Evolutionary conservation across 1,140 invertebrate genomes (phyloP).

Genomic region (Brachionus paranguensis): DNA sequence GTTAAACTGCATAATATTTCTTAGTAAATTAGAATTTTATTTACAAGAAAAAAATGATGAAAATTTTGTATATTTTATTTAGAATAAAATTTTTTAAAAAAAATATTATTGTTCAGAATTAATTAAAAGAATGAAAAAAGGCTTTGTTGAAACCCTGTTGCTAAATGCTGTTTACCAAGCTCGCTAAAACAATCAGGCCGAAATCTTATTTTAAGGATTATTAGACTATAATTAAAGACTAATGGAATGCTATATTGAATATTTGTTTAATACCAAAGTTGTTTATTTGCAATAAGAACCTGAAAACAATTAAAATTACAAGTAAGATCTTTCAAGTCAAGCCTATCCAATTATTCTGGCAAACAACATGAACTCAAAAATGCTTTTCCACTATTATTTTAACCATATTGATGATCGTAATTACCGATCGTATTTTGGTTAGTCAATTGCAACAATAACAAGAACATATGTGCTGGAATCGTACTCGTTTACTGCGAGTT

Average conservation of each 20-base stretch:
- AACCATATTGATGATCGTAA: conserved; percentile 13
- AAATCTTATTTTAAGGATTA: neutral
- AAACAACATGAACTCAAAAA: neutral
- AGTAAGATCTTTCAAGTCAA: conserved; percentile 16
- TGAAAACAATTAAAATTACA: neutral
- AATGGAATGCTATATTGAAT: conserved; percentile 2
- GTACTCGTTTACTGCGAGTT: neutral
- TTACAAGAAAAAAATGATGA: no score
- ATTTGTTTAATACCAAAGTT: neutral
- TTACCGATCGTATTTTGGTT: neutral
- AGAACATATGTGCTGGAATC: neutral
- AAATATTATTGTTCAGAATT: no score
- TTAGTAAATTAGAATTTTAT: no score
- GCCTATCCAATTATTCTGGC: conserved; percentile 18
- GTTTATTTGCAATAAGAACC: neutral
- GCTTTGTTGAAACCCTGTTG: no score
- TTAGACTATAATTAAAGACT: neutral
- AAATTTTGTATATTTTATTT: no score
- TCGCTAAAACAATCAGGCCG: neutral
- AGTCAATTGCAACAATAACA: neutral
- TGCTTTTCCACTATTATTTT: neutral
- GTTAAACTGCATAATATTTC: no score
- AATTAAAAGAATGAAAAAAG: no score
- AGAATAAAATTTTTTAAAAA: no score
- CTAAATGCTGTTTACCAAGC: neutral